These are phyloP conservation scores for Nothoprocta perdicaria DNA, from an alignment of 2,113 vertebrate genomes.

Conservation along the genomic window DNA sequence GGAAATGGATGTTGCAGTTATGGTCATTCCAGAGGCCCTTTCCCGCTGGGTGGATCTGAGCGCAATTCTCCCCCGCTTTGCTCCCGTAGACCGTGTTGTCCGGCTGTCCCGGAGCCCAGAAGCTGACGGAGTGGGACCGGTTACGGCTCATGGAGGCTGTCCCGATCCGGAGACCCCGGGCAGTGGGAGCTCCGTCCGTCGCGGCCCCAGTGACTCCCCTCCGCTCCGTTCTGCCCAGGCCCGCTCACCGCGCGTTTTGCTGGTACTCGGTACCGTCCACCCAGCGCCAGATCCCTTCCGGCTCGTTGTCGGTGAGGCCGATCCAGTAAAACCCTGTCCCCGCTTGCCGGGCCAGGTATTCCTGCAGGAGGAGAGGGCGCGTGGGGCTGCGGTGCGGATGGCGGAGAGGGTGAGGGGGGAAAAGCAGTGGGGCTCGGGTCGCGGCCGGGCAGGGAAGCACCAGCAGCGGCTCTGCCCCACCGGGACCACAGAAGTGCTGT, in stretches of 20 bases:
- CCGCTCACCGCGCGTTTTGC: background rate
- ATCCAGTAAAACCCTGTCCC: conserved; percentile 18
- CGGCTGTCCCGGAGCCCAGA: background rate
- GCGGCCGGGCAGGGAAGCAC: no score
- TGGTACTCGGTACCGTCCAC: conserved; percentile 17
- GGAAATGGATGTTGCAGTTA: no score
- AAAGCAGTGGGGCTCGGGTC: no score
- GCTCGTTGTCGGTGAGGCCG: conserved; percentile 28
- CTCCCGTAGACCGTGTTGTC: background rate
- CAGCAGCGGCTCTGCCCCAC: no score
- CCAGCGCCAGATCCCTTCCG: conserved; percentile 27
- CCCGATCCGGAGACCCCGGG: no score
- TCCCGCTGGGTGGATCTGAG: rapidly evolving
- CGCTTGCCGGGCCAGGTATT: background rate
- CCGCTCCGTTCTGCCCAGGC: background rate
- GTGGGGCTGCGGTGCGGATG: no score
- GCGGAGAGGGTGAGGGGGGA: no score
- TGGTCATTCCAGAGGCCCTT: background rate
- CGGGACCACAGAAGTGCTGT: no score
- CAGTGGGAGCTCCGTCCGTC: no score
- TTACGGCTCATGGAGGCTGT: no score
- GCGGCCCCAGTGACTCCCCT: no score
- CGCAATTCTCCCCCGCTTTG: background rate
- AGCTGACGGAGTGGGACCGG: background rate
- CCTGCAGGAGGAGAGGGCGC: background rate